Conservation (phyloP, 2,113 vertebrate species). For the Okapia johnstoni region DNA sequence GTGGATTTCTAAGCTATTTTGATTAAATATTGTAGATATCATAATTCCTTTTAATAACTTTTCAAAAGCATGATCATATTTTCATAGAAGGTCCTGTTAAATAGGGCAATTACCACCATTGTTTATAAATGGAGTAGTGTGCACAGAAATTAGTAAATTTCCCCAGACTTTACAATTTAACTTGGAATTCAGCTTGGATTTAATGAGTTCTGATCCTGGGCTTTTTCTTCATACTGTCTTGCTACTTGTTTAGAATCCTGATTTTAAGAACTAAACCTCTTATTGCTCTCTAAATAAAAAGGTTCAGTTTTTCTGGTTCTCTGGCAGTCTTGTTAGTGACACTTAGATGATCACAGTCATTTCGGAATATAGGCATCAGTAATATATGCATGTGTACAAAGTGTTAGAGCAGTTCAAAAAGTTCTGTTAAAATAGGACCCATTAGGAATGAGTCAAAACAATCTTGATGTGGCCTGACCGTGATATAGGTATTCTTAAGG, state of each 20-base stretch:
- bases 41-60: neutral
- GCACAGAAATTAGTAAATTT: neutral
- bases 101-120: neutral
- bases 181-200: neutral
- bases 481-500: neutral
- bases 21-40: neutral
- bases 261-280: slow-evolving; percentile 1
- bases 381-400: neutral
- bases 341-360: neutral
- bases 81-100: neutral
- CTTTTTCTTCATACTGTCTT: neutral
- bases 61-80: neutral
- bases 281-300: neutral
- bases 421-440: neutral
- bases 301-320: neutral
- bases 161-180: neutral
- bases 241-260: neutral
- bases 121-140: neutral
- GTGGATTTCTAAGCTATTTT: neutral
- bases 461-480: neutral
- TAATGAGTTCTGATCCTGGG: neutral
- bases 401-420: neutral
- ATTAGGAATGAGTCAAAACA: neutral
- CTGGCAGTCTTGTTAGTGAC: neutral
- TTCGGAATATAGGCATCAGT: neutral